Base-by-base conservation (phyloP, 2,888 invertebrate species). In the Epinotia demarniana region DNA sequence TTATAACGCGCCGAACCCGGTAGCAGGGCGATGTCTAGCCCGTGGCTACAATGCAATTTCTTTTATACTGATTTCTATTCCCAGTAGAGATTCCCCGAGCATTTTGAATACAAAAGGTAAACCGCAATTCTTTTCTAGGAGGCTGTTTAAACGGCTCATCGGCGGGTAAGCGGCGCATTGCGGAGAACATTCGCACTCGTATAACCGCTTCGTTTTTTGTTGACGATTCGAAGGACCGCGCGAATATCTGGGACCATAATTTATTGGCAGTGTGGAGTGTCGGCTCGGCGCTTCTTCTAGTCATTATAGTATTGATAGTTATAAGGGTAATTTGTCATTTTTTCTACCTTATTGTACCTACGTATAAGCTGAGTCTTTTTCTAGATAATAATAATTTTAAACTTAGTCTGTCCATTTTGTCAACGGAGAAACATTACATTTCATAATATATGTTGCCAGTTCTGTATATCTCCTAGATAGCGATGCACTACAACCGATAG, bases 141-240 rank as follows among this genome's bases (percentile, higher is more conserved):
- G 96, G 96, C 80, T 97, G 97, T 86, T 95, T 96, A 79, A 96
- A 96, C 87, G 95, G 95, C 3, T 96, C 96, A 23, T 96, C 96
- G 55, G 96, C 96, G 53, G 97, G 96, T 9, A 97, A 97, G 84
- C 94, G 97, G 61, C 95, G 96, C 78, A 97, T 96, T 78, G 95
- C 96, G 19, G 95, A 95, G 69, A 93, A 90, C 79, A 85, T 92
- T 68, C 84, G 90, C 16, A 84, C 90, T 6, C 90, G 86, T 70
- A 86, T 92, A 75, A 89, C 92, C 0, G 88, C 90, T 0, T 89
- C 93, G 4, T 90, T 87, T 83, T 90, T 89, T 80, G 88, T 93
- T 61, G 89, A 90, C 75, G 89, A 89, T 27, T 81, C 88, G 1
- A 88, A 87, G 18, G 86, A 86, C 55, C 80, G 86, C 3, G 79